Percentiles rank a stretch among this genome's conserved stretches.
Conservation (phyloP, 1,140 invertebrate species). For the Gonioctena quinquepunctata region DNA sequence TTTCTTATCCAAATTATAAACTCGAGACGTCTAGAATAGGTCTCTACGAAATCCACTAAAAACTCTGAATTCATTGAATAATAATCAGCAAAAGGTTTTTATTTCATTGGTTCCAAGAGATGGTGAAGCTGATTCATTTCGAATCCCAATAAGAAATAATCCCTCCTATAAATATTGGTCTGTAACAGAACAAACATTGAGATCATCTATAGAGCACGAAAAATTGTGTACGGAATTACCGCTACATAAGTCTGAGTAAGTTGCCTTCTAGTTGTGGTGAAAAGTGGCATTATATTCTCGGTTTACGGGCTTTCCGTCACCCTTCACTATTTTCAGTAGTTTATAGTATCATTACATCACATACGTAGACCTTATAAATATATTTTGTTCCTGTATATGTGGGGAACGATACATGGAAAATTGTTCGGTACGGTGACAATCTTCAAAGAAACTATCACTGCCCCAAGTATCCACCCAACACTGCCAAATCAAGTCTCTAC, state of each 20-base stretch:
- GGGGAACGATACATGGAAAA: background rate
- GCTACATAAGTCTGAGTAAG: constrained; percentile 51
- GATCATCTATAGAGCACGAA: constrained; percentile 13
- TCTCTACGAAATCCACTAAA: too few species aligned
- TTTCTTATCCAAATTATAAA: too few species aligned
- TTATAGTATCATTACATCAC: background rate
- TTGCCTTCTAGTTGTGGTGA: constrained; percentile 44
- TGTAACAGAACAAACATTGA: constrained; percentile 19
- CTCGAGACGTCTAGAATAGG: too few species aligned
- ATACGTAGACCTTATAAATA: background rate
- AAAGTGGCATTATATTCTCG: constrained; percentile 25
- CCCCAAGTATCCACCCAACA: too few species aligned
- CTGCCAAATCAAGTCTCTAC: too few species aligned
- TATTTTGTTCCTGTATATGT: background rate
- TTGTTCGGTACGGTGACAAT: background rate
- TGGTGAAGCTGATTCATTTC: too few species aligned
- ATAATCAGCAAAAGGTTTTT: too few species aligned
- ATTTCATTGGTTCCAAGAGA: too few species aligned
- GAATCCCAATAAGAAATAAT: too few species aligned
- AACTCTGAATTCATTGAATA: too few species aligned
- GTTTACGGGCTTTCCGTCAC: background rate
- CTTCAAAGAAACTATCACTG: background rate
- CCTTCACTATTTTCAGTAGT: background rate
- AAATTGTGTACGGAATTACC: constrained; percentile 42
- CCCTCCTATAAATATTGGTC: background rate